A percentile compares a stretch with the other conserved stretches of the same genome.
Evolutionary conservation across 2,888 invertebrate species (phyloP).

Genomic region (Ferdinandea cuprea): DNA sequence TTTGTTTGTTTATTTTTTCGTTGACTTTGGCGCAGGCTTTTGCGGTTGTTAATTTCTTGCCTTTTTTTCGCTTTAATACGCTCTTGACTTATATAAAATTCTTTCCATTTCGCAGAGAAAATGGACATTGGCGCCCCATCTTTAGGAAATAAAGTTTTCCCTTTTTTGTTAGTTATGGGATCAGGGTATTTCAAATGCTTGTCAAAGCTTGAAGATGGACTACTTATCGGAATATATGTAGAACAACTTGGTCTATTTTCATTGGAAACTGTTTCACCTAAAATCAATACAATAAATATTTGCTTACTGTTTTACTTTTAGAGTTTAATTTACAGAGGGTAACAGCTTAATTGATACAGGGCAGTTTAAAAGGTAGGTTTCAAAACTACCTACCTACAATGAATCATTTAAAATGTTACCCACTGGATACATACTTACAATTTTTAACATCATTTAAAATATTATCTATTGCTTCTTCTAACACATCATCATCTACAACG

Average conservation of each 20-base stretch:
- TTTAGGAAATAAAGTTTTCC: conserved; percentile 7
- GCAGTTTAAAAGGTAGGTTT: too few relatives aligned
- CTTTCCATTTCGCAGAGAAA: conserved; percentile 25
- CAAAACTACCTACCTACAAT: too few relatives aligned
- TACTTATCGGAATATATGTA: too few relatives aligned
- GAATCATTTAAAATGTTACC: too few relatives aligned
- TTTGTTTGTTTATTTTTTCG: not conserved
- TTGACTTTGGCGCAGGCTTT: not conserved
- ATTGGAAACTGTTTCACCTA: not conserved
- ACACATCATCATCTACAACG: not conserved
- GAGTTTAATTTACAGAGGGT: not conserved
- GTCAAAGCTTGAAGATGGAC: too few relatives aligned
- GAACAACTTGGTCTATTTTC: not conserved
- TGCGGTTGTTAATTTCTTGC: not conserved
- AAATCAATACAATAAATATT: not conserved
- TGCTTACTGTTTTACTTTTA: not conserved
- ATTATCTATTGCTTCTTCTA: not conserved
- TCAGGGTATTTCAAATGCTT: not conserved
- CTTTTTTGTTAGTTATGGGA: conserved; percentile 4
- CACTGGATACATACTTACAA: not conserved
- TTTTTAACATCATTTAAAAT: not conserved
- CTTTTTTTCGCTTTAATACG: conserved; percentile 10
- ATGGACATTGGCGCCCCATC: conserved; percentile 22
- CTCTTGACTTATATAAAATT: conserved; percentile 13
- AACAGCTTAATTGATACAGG: too few relatives aligned